Conservation (phyloP, 2,888 invertebrate genomes). For the Psylliodes chrysocephalus region DNA sequence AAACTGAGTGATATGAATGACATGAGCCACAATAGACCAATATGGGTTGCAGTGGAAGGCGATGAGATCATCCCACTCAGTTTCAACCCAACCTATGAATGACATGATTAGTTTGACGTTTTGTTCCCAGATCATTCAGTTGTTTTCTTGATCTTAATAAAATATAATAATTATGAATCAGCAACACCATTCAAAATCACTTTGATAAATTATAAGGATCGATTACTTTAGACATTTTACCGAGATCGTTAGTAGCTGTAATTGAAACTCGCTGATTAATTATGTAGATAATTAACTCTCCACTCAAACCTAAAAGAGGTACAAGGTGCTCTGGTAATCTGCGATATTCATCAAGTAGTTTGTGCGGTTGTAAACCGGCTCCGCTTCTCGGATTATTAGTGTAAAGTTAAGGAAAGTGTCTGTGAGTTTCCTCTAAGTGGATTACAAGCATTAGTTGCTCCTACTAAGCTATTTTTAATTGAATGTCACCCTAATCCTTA, state of each 20-base stretch:
- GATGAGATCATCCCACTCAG: no score
- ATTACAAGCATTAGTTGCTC: constrained; percentile 26
- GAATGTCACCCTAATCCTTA: background rate
- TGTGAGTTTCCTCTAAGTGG: constrained; percentile 34
- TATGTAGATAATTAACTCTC: constrained; percentile 31
- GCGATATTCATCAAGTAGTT: constrained; percentile 41
- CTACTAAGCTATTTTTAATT: constrained; percentile 29
- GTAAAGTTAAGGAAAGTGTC: constrained; percentile 40
- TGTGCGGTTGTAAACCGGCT: constrained; percentile 32
- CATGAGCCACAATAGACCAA: no score
- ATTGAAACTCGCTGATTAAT: constrained; percentile 38
- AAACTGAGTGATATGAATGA: no score
- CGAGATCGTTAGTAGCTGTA: constrained; percentile 22
- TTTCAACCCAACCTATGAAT: no score
- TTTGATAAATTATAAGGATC: background rate
- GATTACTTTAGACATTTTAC: constrained; percentile 4
- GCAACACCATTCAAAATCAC: no score
- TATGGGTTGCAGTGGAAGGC: no score
- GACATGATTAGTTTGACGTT: no score
- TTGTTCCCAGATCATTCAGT: no score
- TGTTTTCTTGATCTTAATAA: no score
- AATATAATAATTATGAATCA: no score
- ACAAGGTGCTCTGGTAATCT: constrained; percentile 37
- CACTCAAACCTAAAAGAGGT: constrained; percentile 31
- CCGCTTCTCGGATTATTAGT: constrained; percentile 32